phyloP scores from a whole-genome alignment of 2,888 invertebrate species.

The Eurytoma californica region DNA sequence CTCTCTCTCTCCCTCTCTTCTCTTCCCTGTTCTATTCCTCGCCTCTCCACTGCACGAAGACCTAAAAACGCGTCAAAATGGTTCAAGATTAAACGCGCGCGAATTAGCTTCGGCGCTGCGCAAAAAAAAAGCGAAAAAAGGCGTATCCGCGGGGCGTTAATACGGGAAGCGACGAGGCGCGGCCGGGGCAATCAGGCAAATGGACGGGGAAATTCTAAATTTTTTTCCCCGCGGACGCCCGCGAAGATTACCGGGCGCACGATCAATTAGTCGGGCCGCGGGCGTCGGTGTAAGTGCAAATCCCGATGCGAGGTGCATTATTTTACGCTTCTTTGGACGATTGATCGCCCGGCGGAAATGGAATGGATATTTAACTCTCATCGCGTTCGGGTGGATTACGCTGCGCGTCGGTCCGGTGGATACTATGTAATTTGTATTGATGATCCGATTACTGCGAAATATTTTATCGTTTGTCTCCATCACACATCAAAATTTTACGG shows the following conservation, averaged over 20 bases:
- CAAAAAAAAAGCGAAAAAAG: conserved; percentile 10
- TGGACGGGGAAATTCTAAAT: conserved; percentile 33
- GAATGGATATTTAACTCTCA: background rate
- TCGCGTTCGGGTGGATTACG: no score
- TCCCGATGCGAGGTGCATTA: no score
- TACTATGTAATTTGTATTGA: no score
- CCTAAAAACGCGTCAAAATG: conserved; percentile 19
- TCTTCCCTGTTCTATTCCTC: no score
- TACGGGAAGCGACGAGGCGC: conserved; percentile 27
- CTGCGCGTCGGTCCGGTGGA: no score
- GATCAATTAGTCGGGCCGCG: no score
- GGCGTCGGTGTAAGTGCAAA: no score
- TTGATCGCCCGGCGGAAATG: background rate
- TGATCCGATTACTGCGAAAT: no score
- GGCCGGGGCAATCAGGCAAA: conserved; percentile 48
- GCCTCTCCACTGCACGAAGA: background rate
- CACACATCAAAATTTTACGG: no score
- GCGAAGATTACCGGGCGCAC: background rate
- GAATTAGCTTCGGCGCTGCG: background rate
- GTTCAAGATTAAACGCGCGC: conserved; percentile 4
- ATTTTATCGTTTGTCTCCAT: no score
- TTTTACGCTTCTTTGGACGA: background rate
- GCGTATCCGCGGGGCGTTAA: conserved; percentile 15
- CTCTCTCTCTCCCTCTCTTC: no score
- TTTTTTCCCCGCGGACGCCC: background rate